A percentile compares a stretch with the other conserved stretches of the same genome.
Evolutionary conservation across 2,888 invertebrate genomes (phyloP).

Genomic region (Apamea sordens): DNA sequence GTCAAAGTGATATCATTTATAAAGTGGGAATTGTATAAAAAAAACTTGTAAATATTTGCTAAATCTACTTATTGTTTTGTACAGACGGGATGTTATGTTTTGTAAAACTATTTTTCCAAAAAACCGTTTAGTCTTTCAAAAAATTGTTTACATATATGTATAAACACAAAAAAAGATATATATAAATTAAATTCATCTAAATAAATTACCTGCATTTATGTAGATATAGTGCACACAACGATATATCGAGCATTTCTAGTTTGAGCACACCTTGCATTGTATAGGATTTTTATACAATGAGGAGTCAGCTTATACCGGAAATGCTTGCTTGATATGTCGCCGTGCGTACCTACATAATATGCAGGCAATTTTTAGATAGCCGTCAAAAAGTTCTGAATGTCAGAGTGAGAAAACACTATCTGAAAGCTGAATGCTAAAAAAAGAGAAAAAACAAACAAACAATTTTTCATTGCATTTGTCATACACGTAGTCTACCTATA

Average conservation of each 20-base stretch:
- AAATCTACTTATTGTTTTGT: neutral
- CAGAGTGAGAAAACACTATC: neutral
- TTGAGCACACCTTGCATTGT: too few species aligned
- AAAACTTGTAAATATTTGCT: neutral
- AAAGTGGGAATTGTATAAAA: neutral
- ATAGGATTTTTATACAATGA: too few species aligned
- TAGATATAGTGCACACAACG: neutral
- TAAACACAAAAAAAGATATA: neutral
- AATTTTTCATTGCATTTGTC: neutral
- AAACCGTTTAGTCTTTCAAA: neutral
- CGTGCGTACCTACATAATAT: too few species aligned
- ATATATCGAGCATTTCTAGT: too few species aligned
- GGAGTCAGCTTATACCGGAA: too few species aligned
- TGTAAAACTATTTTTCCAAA: neutral
- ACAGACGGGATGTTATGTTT: neutral
- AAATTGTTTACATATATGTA: neutral
- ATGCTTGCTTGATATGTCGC: too few species aligned
- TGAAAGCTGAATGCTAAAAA: neutral
- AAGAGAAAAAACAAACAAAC: neutral
- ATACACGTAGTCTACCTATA: neutral
- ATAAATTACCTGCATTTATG: neutral
- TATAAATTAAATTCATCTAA: neutral
- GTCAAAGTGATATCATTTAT: constrained; percentile 18
- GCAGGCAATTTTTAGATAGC: neutral
- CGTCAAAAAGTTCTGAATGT: neutral